Evolutionary conservation across 2,113 vertebrate genomes (phyloP).

Genomic region (Chaetodon auriga): DNA sequence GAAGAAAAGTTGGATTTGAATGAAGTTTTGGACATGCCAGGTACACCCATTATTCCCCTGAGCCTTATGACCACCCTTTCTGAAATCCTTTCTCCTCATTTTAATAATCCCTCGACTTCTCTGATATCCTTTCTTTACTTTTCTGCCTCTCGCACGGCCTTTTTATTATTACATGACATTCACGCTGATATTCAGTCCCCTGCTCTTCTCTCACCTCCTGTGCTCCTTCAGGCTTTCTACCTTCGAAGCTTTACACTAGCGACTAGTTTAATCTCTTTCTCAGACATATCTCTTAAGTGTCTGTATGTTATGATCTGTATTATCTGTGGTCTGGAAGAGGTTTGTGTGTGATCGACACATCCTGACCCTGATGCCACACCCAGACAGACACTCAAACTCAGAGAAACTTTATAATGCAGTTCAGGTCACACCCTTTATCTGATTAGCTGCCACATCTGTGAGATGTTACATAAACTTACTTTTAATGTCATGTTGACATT

Average conservation of each 20-base stretch:
- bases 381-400: not conserved
- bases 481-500: not conserved
- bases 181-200: conserved; percentile 3
- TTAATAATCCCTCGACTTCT: not conserved
- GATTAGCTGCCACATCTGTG: not conserved
- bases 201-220: not conserved
- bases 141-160: not conserved
- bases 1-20: conserved; percentile 15
- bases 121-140: not conserved
- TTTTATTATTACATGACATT: conserved; percentile 15
- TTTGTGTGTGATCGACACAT: not conserved
- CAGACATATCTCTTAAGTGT: not conserved
- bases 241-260: not conserved
- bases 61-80: not conserved
- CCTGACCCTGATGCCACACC: not conserved
- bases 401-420: not conserved
- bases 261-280: not conserved
- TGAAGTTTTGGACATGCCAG: not conserved
- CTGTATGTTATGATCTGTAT: not conserved
- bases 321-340: not conserved
- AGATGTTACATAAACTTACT: not conserved
- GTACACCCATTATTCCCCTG: conserved; percentile 17
- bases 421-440: conserved; percentile 20
- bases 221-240: not conserved
- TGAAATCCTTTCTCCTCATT: conserved; percentile 30